Evolutionary conservation across 2,113 vertebrate species (phyloP).

Genomic region (Tichodroma muraria): DNA sequence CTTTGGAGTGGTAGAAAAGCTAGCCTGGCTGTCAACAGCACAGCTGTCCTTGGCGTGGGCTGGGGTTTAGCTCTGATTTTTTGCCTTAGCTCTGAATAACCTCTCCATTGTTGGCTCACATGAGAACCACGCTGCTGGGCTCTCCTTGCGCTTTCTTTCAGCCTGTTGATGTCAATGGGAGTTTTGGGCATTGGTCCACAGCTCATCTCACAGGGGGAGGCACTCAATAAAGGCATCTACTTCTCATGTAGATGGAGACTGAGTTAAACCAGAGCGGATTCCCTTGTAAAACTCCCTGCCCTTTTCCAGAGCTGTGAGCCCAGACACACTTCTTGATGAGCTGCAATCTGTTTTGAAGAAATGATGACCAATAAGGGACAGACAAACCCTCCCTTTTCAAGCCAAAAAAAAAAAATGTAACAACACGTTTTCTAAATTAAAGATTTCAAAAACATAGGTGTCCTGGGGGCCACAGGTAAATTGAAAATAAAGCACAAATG

Average conservation of each 20-base stretch:
- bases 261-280: neutral
- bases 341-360: neutral
- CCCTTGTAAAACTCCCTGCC: neutral
- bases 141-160: neutral
- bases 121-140: neutral
- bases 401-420: neutral
- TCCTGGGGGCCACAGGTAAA: neutral
- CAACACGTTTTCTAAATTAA: neutral
- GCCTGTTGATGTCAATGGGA: neutral
- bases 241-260: neutral
- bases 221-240: neutral
- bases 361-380: neutral
- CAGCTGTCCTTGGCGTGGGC: slow-evolving; percentile 31
- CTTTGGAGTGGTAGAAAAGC: neutral
- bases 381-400: neutral
- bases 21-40: slow-evolving; percentile 22
- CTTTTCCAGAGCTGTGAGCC: neutral
- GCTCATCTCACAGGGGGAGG: neutral
- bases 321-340: neutral
- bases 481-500: neutral
- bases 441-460: neutral
- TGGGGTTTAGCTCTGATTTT: slow-evolving; percentile 35
- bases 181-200: slow-evolving; percentile 18
- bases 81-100: slow-evolving; percentile 18
- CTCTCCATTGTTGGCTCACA: slow-evolving; percentile 19